Conservation (phyloP, 2,113 vertebrate genomes). For the Rhodinocichla rosea region DNA sequence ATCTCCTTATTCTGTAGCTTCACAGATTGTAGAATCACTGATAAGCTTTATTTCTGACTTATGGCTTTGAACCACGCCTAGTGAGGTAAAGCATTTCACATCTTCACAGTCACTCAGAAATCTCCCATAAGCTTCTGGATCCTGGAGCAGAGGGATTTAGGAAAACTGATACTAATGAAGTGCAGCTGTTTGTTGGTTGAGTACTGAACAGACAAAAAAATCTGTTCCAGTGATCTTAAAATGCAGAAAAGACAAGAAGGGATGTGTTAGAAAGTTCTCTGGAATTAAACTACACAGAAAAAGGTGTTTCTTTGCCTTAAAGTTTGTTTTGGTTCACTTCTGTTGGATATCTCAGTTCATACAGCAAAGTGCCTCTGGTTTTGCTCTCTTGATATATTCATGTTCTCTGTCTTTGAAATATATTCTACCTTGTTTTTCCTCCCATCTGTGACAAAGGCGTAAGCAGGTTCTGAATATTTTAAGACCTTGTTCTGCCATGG, state of each 20-base stretch:
- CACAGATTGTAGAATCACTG: neutral
- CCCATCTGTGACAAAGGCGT: neutral
- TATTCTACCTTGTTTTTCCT: neutral
- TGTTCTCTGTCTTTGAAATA: neutral
- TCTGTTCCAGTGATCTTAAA: neutral
- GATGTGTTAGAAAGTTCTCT: neutral
- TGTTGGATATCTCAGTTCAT: neutral
- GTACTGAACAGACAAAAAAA: neutral
- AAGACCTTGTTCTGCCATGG: slow-evolving; percentile 47
- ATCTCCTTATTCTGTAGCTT: neutral
- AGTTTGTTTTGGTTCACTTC: neutral
- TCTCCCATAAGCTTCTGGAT: neutral
- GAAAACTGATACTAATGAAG: neutral
- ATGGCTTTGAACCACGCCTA: neutral
- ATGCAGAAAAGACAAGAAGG: neutral
- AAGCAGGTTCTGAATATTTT: slow-evolving; percentile 69
- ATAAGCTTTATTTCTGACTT: neutral
- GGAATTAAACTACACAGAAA: neutral
- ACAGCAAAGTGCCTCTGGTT: neutral
- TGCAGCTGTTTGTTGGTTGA: neutral
- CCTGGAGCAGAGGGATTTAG: neutral
- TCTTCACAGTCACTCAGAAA: neutral
- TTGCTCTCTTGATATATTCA: neutral
- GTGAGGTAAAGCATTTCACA: neutral
- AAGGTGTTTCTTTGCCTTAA: neutral